A percentile compares a stretch with the other conserved stretches of the same genome.
These are phyloP conservation scores for Ecliptopera silaceata DNA, from an alignment of 2,888 invertebrate genomes.

Conservation along the genomic window DNA sequence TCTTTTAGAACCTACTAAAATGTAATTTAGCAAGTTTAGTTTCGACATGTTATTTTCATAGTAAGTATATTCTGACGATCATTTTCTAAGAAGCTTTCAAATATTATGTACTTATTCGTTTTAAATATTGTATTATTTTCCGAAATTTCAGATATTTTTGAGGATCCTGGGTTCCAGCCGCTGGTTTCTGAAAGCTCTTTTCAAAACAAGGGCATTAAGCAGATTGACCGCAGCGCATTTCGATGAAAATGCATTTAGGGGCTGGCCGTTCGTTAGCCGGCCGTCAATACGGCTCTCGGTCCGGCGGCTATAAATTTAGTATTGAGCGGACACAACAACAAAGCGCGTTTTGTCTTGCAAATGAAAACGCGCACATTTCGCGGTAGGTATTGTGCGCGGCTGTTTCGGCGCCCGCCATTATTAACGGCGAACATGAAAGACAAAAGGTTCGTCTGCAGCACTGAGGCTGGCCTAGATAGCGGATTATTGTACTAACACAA, in stretches of 20 bases:
- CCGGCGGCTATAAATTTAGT: slow-evolving; percentile 81
- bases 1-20: too few species aligned
- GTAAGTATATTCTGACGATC: too few species aligned
- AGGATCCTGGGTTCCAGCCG: too few species aligned
- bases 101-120: too few species aligned
- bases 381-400: slow-evolving; percentile 83
- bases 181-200: background rate
- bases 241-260: slow-evolving; percentile 77
- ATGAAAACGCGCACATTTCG: slow-evolving; percentile 84
- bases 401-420: slow-evolving; percentile 83
- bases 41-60: too few species aligned
- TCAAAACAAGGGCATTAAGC: slow-evolving; percentile 23
- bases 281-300: slow-evolving; percentile 78
- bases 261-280: slow-evolving; percentile 73
- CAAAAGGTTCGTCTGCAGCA: slow-evolving; percentile 83
- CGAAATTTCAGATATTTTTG: too few species aligned
- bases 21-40: too few species aligned
- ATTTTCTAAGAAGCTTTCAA: too few species aligned
- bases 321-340: slow-evolving; percentile 82
- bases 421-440: slow-evolving; percentile 84
- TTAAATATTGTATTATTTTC: too few species aligned
- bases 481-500: slow-evolving; percentile 83
- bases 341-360: slow-evolving; percentile 83
- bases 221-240: slow-evolving; percentile 36
- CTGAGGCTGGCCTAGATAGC: slow-evolving; percentile 83